These are phyloP conservation scores for Nycticryphes semicollaris DNA, from an alignment of 2,113 vertebrate genomes.

Conservation along the genomic window DNA sequence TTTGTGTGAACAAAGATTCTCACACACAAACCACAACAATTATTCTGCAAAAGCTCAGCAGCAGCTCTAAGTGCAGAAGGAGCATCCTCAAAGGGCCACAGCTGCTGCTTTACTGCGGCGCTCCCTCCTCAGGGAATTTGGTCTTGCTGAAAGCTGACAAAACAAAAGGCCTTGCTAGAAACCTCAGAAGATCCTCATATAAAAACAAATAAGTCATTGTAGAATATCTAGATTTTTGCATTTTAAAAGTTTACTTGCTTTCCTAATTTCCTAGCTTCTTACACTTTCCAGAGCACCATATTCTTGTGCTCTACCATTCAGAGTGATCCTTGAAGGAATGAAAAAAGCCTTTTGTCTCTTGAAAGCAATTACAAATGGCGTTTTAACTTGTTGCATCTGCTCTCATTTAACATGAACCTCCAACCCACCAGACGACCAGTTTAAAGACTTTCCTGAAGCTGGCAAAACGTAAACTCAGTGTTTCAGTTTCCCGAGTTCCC, in stretches of 20 bases:
- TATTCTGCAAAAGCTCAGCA: not conserved
- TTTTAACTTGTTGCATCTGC: no score
- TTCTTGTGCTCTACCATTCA: not conserved
- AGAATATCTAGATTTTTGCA: not conserved
- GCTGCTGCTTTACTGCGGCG: not conserved
- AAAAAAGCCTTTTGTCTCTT: not conserved
- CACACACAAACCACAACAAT: no score
- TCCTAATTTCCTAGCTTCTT: not conserved
- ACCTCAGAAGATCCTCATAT: not conserved
- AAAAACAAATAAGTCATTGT: not conserved
- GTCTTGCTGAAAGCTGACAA: not conserved
- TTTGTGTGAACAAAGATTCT: not conserved
- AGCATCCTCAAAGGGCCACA: fast-evolving
- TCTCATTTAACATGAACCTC: not conserved
- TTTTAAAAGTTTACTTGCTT: not conserved
- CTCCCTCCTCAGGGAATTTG: not conserved
- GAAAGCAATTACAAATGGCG: not conserved
- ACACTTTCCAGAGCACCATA: no score
- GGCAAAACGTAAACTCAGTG: not conserved
- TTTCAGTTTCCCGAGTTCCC: no score
- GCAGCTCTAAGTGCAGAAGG: not conserved
- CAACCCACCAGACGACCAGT: no score
- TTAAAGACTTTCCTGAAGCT: not conserved
- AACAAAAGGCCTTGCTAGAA: not conserved
- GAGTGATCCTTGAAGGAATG: not conserved